Conservation (phyloP, 2,797 vertebrate genomes). For the Sphenodon punctatus region DNA sequence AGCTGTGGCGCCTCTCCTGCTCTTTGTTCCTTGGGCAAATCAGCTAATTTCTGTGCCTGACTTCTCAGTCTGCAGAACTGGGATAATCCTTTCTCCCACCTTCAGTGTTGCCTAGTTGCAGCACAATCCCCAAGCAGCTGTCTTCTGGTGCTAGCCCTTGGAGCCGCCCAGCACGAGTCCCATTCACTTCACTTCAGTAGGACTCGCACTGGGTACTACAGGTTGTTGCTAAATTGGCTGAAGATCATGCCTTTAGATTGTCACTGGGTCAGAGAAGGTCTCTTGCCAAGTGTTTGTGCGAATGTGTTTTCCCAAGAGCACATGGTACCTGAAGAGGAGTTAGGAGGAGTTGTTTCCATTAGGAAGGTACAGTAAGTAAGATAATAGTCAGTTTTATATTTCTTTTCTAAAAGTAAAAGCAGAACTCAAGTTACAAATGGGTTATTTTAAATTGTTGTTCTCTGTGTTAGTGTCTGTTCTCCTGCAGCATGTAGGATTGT, state of each 20-base stretch:
- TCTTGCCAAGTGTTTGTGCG: not conserved
- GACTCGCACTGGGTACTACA: too few species aligned
- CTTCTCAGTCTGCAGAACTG: not conserved
- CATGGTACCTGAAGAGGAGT: not conserved
- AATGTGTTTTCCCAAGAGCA: not conserved
- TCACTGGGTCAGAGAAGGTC: not conserved
- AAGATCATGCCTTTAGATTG: too few species aligned
- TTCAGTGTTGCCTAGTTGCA: not conserved
- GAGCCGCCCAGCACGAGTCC: too few species aligned
- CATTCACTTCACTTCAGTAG: too few species aligned
- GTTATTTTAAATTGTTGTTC: accelerated
- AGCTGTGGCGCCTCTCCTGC: too few species aligned
- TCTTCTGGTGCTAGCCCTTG: too few species aligned
- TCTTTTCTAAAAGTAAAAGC: not conserved
- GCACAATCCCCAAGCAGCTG: too few species aligned
- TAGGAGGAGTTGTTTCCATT: too few species aligned
- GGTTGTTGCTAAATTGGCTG: too few species aligned
- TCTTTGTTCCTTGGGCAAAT: not conserved
- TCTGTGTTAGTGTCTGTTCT: not conserved
- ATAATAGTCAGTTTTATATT: not conserved
- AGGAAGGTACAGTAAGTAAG: too few species aligned
- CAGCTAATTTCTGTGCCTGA: not conserved
- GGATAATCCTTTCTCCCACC: not conserved
- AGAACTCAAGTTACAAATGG: not conserved
- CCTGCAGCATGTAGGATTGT: not conserved